Conservation (phyloP, 92 coral and sea anemone genomes). For the Palythoa grandis region DNA sequence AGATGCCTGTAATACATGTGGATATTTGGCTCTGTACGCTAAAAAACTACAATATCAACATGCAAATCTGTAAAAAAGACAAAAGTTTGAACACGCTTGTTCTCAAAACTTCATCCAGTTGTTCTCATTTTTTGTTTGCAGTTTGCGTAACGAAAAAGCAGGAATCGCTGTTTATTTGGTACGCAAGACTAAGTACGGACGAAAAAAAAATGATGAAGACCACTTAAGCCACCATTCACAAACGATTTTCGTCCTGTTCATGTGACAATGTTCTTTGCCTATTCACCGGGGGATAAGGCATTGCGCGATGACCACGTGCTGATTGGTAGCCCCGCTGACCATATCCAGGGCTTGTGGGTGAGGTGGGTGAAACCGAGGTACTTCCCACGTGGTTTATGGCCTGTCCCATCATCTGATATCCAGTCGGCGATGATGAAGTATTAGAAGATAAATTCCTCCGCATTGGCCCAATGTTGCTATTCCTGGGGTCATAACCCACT, state of each 20-base stretch:
- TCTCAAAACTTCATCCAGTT: background rate
- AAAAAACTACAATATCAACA: too few species aligned
- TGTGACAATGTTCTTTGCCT: constrained; percentile 73
- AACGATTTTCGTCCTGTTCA: constrained; percentile 73
- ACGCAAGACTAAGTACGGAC: background rate
- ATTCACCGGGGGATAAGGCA: constrained; percentile 84
- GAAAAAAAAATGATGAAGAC: background rate
- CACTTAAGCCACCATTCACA: background rate
- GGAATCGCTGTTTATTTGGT: background rate
- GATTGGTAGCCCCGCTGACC: constrained; percentile 97
- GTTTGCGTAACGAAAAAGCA: background rate
- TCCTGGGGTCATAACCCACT: constrained; percentile 24
- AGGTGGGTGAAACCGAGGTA: constrained; percentile 83
- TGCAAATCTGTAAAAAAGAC: background rate
- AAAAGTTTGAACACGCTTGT: background rate
- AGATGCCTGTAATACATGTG: background rate
- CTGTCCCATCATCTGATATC: constrained; percentile 87
- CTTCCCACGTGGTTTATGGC: constrained; percentile 70
- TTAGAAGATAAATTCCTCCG: constrained; percentile 26
- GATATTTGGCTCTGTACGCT: too few species aligned
- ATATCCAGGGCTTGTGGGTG: constrained; percentile 95
- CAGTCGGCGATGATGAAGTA: constrained; percentile 66
- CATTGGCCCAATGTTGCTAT: constrained; percentile 32
- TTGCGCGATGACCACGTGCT: constrained; percentile 91
- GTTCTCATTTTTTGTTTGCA: background rate